phyloP scores from a whole-genome alignment of 2,797 vertebrate genomes.

The Astyanax mexicanus region DNA sequence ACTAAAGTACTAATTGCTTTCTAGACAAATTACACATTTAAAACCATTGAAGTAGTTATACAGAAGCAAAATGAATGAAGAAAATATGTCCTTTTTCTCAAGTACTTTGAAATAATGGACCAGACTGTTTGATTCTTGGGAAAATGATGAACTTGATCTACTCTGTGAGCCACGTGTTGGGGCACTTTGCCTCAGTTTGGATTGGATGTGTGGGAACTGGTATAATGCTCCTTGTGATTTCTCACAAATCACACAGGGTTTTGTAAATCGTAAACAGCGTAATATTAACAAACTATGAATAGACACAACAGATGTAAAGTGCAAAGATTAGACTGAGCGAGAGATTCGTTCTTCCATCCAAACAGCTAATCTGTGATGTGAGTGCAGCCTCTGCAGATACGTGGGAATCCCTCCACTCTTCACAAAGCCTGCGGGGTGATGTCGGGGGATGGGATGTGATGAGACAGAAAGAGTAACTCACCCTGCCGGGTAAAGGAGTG shows the following conservation, averaged over 20 bases:
- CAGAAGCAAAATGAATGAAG: too few species aligned
- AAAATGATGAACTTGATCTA: neutral
- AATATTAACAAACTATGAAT: neutral
- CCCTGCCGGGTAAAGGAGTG: conserved; percentile 39
- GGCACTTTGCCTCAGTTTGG: neutral
- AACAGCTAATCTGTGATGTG: neutral
- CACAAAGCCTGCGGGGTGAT: neutral
- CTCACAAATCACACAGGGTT: neutral
- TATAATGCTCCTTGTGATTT: neutral
- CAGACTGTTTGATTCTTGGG: neutral
- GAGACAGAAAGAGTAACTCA: conserved; percentile 51
- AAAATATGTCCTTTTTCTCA: too few species aligned
- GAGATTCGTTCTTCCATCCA: neutral
- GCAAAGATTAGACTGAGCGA: neutral
- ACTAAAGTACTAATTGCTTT: too few species aligned
- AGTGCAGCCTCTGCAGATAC: neutral
- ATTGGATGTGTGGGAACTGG: neutral
- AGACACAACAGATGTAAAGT: too few species aligned
- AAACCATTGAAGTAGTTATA: too few species aligned
- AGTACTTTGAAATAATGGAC: too few species aligned
- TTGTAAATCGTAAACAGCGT: neutral
- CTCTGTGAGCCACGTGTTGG: neutral
- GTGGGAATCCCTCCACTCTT: neutral
- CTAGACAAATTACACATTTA: too few species aligned
- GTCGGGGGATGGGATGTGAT: conserved; percentile 8